Base-by-base conservation (phyloP, 1,140 invertebrate species). In the Anoplolepis gracilipes region DNA sequence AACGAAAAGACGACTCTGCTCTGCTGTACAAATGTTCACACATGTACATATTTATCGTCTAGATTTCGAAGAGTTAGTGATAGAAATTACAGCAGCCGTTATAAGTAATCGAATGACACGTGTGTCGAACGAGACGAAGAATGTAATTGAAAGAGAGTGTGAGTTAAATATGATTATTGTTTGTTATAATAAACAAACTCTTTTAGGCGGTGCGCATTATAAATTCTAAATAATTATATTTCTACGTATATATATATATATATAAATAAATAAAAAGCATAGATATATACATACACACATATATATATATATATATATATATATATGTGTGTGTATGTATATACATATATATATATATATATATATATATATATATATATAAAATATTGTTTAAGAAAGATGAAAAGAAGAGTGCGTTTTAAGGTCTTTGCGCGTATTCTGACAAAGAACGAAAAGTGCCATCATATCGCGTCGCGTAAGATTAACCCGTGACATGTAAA, bases 181-280 rank as follows among this genome's bases (percentile, higher is more conserved):
- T 92, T 86, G 91, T 92, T 94, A 92, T 94, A 94, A 95, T 91
- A 92, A 94, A 94, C 90, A 93, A 94, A 93, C 81, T 90, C 76
- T 90, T 89, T 49, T 92, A 92, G 91, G 73, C 90, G 90, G 77
- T 93, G 87, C 78, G 92, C 87, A 91, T 90, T 90, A 92, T 93
- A 87, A 92, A 93, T 93, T 93, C 88, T 92, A 94, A 94, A 94
- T 92, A 92, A 92, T 94, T 95, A 94, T 94, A 94, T 94, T 94
- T 94, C 92, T 94, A 94, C 91, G 87, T 93, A 93, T 86, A 89
- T 65, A 88, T 33, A 84, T 36, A 84, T 30, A 85, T 69, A 85
- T 28, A 61, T 75, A 81, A n/a, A 84, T 75, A 84, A 61, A 87
- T 75, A 53, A 16, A 84, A 57, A 62, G 10, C 0, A 5, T 59